Evolutionary conservation across 2,113 vertebrate species (phyloP).

Genomic region (Promerops cafer): DNA sequence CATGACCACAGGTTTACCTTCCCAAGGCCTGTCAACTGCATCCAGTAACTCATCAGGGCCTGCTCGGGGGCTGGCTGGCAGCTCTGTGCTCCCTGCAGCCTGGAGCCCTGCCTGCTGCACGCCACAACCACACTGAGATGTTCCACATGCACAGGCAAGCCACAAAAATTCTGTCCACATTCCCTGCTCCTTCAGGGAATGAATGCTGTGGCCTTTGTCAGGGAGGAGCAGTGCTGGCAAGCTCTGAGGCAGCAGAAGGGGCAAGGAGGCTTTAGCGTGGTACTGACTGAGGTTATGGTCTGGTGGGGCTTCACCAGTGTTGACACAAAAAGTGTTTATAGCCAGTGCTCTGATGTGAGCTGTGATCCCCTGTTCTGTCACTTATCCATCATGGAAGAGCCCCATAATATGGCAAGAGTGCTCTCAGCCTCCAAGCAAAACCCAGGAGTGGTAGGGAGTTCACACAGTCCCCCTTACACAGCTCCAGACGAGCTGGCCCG

Average conservation of each 20-base stretch:
- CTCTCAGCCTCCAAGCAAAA: neutral
- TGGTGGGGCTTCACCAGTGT: neutral
- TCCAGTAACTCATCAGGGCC: neutral
- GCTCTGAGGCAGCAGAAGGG: neutral
- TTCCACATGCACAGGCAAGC: neutral
- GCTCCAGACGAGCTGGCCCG: neutral
- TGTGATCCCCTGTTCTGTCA: neutral
- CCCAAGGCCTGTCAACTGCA: neutral
- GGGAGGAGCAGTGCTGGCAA: neutral
- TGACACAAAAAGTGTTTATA: neutral
- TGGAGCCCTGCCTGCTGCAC: neutral
- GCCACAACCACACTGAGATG: neutral
- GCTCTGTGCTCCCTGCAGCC: neutral
- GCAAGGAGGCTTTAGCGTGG: neutral
- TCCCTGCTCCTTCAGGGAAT: neutral
- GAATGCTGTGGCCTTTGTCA: neutral
- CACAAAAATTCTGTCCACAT: neutral
- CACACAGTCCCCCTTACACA: neutral
- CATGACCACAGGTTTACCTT: neutral
- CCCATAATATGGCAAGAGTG: neutral
- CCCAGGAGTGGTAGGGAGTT: neutral
- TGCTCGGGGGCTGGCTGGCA: neutral
- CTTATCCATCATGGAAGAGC: neutral
- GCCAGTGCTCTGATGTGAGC: neutral
- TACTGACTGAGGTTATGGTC: neutral